Conservation (phyloP, 2,113 vertebrate species). For the Nesospiza acunhae region DNA sequence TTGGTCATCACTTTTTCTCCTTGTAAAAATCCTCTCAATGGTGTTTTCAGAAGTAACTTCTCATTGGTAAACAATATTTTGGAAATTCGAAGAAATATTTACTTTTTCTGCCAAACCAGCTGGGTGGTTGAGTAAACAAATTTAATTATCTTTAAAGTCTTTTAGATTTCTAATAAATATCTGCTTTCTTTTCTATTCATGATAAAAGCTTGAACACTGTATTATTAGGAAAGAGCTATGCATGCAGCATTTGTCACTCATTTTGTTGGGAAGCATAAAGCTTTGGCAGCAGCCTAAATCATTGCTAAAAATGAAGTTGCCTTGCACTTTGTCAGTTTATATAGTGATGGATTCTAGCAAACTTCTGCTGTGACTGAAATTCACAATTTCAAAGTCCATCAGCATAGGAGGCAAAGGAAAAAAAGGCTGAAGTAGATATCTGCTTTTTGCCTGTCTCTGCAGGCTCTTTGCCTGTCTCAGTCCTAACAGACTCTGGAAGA, state of each 20-base stretch:
- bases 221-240: background rate
- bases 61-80: background rate
- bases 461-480: background rate
- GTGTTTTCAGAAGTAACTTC: background rate
- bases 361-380: background rate
- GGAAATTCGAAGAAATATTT: background rate
- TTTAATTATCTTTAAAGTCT: background rate
- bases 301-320: background rate
- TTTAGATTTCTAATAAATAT: background rate
- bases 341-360: background rate
- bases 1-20: background rate
- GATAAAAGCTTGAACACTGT: background rate
- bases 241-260: background rate
- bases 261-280: background rate
- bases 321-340: background rate
- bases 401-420: background rate
- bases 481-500: background rate
- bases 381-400: background rate
- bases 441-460: background rate
- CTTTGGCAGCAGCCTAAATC: background rate
- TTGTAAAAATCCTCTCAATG: background rate
- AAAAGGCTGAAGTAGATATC: background rate
- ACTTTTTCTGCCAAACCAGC: background rate
- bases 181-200: background rate
- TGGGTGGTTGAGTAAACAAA: background rate